These are phyloP conservation scores for Sciaenops ocellatus DNA, from an alignment of 2,797 vertebrate genomes.

Conservation along the genomic window DNA sequence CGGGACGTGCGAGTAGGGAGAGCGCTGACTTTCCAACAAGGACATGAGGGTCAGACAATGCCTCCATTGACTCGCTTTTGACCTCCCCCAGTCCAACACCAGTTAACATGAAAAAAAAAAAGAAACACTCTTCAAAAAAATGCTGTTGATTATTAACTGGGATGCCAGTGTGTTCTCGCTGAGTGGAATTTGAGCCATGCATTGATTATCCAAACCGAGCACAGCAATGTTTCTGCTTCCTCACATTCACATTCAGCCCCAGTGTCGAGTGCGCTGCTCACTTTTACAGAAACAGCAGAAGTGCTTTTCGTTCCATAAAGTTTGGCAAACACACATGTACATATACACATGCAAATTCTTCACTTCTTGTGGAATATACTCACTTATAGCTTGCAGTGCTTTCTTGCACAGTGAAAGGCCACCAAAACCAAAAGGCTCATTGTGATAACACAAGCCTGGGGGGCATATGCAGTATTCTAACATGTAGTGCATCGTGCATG, in stretches of 20 bases:
- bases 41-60: constrained; percentile 66
- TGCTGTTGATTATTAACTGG: constrained; percentile 80
- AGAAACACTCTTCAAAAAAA: constrained; percentile 58
- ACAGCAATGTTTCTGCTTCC: constrained; percentile 24
- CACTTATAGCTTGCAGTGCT: constrained; percentile 36
- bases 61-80: constrained; percentile 68
- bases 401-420: constrained; percentile 47
- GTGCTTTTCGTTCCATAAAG: constrained; percentile 8
- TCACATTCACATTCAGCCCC: constrained; percentile 57
- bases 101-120: constrained; percentile 59
- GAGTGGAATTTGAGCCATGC: constrained; percentile 73
- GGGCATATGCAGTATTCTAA: constrained; percentile 8
- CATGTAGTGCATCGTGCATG: constrained; percentile 39
- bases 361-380: constrained; percentile 51
- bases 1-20: constrained; percentile 51
- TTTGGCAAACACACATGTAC: constrained; percentile 4
- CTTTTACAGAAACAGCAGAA: constrained; percentile 35
- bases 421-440: constrained; percentile 29
- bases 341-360: constrained; percentile 38
- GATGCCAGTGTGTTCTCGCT: constrained; percentile 60
- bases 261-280: constrained; percentile 28
- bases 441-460: constrained; percentile 33
- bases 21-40: constrained; percentile 50
- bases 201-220: constrained; percentile 66
- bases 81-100: constrained; percentile 61